Evolutionary conservation across 2,113 vertebrate genomes (phyloP), one percentile per base, ranked within the genome.

Genomic region (Mastomys natalensis): DNA sequence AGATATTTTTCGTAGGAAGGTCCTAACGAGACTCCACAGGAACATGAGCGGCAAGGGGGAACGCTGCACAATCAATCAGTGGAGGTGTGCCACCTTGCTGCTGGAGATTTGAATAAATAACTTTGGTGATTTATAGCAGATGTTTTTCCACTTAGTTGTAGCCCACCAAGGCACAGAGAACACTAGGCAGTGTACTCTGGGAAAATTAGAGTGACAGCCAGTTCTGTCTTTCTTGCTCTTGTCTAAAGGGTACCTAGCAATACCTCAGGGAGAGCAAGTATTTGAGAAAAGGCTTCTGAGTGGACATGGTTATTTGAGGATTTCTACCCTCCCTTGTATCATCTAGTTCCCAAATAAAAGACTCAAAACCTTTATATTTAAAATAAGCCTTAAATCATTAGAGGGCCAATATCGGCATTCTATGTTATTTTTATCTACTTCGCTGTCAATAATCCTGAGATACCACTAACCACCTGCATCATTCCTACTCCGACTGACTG

Each of bases 21-120:
- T 97, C 90, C 93, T 96, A 97, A 95, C 51, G 97, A 97, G 96
- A 95, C 74, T 37, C 94, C 89, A 60, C 74, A 95, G 90, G 92
- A 97, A 95, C 77, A 37, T 22, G 48, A 89, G 89, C 53, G 90
- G 77, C 70, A 31, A 93, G 90, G 76, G 90, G 45, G 82, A 5
- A n/a, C 97, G 94, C 80, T 82, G 53, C 55, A 51, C 34, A 91
- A 84, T 96, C 91, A 96, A 97, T 97, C 96, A 97, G 37, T 96
- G 72, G 97, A 98, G 95, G 45, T 91, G 12, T 95, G 84, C 74
- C 97, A 97, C 93, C 40, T 66, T 84, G 92, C 37, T 6, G 73
- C 94, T 95, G 78, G 76, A 22, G 89, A 29, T 6, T 82, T 55
- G 97, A 96, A 97, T 86, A 80, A 87, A 62, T 87, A 93, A 55